phyloP scores from a whole-genome alignment of 30 jellyfish, hydroid and myxozoan genomes.

The Chironex yamaguchii region DNA sequence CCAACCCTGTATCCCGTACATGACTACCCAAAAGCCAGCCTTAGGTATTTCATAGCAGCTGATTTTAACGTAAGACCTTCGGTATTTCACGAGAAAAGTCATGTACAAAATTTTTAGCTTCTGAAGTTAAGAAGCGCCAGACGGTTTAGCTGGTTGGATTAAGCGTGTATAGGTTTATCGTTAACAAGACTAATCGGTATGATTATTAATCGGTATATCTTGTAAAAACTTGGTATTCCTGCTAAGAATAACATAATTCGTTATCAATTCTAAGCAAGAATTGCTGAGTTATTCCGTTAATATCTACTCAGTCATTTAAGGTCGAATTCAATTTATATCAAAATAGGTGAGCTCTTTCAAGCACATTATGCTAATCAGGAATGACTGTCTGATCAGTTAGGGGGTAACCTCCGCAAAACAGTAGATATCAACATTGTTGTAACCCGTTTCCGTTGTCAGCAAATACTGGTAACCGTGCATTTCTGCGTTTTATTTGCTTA shows the following conservation, averaged over 20 bases:
- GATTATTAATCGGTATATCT: neutral
- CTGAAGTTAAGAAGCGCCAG: neutral
- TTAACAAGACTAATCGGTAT: neutral
- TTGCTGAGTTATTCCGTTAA: neutral
- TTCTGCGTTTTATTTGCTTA: too few relatives aligned
- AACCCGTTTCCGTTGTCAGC: too few relatives aligned
- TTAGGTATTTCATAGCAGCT: too few relatives aligned
- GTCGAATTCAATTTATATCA: neutral
- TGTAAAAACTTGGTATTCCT: neutral
- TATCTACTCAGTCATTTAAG: neutral
- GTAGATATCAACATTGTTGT: too few relatives aligned
- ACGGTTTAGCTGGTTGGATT: neutral
- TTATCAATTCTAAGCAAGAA: neutral
- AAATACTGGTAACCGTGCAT: too few relatives aligned
- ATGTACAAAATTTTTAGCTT: neutral
- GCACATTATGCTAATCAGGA: too few relatives aligned
- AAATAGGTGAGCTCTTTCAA: too few relatives aligned
- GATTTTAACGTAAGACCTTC: neutral
- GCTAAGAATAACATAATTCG: neutral
- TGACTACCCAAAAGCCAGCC: too few relatives aligned
- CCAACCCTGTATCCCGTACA: too few relatives aligned
- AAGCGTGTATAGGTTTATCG: neutral
- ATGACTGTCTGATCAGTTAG: too few relatives aligned
- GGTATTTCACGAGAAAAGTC: neutral
- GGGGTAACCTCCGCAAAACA: too few relatives aligned